Conservation (phyloP, 2,888 invertebrate genomes). For the Rapana venosa region DNA sequence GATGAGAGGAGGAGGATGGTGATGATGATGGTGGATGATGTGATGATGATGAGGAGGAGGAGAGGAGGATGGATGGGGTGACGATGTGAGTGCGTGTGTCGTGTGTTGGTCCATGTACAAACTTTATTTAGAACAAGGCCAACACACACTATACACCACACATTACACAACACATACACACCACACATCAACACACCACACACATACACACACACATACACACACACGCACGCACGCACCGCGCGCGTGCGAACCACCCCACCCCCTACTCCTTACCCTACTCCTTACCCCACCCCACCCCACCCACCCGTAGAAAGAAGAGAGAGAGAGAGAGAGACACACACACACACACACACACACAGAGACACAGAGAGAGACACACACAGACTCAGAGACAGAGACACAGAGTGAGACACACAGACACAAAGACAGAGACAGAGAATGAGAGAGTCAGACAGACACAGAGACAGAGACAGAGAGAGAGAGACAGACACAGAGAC, state of each 20-base stretch:
- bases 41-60: too few relatives aligned
- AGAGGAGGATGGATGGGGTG: too few relatives aligned
- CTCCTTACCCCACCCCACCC: neutral
- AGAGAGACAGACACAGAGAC: neutral
- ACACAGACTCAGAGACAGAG: neutral
- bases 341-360: neutral
- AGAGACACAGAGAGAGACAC: neutral
- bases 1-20: neutral
- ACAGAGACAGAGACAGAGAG: neutral
- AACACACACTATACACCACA: neutral
- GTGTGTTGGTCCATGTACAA: neutral
- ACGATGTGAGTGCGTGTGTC: neutral
- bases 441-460: slow-evolving; percentile 2
- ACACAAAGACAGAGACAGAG: neutral
- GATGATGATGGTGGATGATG: too few relatives aligned
- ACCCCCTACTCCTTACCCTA: neutral
- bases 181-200: neutral
- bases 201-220: neutral
- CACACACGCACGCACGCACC: neutral
- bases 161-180: neutral
- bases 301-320: neutral
- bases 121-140: too few relatives aligned
- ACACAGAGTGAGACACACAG: neutral
- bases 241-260: neutral
- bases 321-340: too few relatives aligned